Base-by-base conservation (phyloP, 2,113 vertebrate genomes). In the Chascanopsetta lugubris region DNA sequence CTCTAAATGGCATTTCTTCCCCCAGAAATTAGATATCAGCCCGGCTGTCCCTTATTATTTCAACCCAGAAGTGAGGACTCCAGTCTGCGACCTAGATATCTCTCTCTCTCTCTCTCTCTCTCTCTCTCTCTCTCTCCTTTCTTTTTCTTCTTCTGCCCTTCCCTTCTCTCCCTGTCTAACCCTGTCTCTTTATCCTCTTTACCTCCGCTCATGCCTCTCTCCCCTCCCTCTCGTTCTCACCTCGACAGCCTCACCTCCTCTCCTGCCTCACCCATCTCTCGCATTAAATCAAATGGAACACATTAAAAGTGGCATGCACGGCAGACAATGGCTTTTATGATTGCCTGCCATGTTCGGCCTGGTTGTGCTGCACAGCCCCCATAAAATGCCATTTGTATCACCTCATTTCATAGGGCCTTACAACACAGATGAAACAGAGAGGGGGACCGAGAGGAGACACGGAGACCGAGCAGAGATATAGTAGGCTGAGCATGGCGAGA, bases 381-480 rank as follows among this genome's bases (percentile, higher is more conserved):
- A 87, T 89, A 87, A 94, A 89, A 93, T 93, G 89, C 88, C 93
- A 93, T 94, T 91, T 94, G 85, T 94, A 93, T 91, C 90, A 92
- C 89, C 91, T 94, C 93, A 92, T 95, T 94, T 93, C 91, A 87
- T 92, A 88, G 82, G 92, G 91, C 86, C 79, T 82, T 75, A 78
- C 69, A 56, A 77, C 83, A 76, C 57, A 61, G 64, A 69, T 30
- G 78, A 82, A 84, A 82, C 80, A 63, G 69, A 82, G 67, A 76
- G 48, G 22, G n/a, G 24, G 62, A 69, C 46, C 8, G 54, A 64
- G 65, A 66, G 59, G 67, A 58, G 79, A 78, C 62, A 72, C 40
- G 5, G 62, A 69, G 51, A 69, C 43, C 1, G 10, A 83, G 63
- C 29, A 22, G 36, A 75, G 62, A 71, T 79, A 72, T 51, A 51